phyloP scores from a whole-genome alignment of 2,888 invertebrate genomes.

The Nomada ferruginata region DNA sequence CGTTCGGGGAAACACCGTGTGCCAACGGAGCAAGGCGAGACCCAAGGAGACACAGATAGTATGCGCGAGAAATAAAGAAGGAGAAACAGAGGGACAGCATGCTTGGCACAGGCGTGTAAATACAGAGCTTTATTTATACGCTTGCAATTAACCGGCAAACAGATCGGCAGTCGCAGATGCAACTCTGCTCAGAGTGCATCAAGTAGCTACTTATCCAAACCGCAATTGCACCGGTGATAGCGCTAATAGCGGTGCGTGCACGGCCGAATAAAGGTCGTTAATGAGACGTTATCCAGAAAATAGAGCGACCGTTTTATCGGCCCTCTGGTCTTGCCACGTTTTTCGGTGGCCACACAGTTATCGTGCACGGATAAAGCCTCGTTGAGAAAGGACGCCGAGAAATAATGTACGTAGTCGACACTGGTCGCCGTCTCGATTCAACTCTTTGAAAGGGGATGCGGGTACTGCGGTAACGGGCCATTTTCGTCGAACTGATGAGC shows the following conservation, averaged over 20 bases:
- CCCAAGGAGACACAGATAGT: background rate
- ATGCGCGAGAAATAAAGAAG: background rate
- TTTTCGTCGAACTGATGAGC: conserved; percentile 28
- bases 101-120: conserved; percentile 56
- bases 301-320: conserved; percentile 35
- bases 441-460: conserved; percentile 32
- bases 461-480: conserved; percentile 15
- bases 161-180: conserved; percentile 53
- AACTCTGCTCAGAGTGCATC: conserved; percentile 45
- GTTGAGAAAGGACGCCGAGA: background rate
- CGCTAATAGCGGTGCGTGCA: conserved; percentile 41
- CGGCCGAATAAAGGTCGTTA: conserved; percentile 34
- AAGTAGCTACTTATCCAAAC: conserved; percentile 50
- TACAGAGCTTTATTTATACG: conserved; percentile 69
- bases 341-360: conserved; percentile 17
- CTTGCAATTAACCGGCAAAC: conserved; percentile 58
- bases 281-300: conserved; percentile 44
- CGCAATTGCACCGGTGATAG: conserved; percentile 36
- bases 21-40: background rate
- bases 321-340: conserved; percentile 19
- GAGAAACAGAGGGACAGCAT: background rate
- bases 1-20: background rate
- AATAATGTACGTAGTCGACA: conserved; percentile 31
- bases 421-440: background rate
- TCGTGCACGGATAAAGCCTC: conserved; percentile 5